Evolutionary conservation across 1,140 invertebrate species (phyloP).

Genomic region (Zaprionus ornatus): DNA sequence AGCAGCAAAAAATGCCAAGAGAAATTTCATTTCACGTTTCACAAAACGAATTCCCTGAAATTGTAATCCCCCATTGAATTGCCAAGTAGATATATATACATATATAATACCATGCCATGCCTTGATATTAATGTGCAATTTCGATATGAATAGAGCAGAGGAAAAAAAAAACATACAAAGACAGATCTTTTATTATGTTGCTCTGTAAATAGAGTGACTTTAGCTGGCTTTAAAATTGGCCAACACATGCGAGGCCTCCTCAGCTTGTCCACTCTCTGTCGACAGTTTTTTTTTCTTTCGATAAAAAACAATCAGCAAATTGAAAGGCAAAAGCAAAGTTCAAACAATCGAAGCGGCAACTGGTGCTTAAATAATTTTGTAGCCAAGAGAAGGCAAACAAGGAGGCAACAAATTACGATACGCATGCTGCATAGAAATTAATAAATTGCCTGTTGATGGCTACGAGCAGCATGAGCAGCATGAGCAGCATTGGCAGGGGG

Average conservation of each 20-base stretch:
- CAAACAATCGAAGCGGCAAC: constrained; percentile 68
- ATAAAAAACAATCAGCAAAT: constrained; percentile 77
- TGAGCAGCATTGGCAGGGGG: not conserved
- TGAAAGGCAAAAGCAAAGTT: constrained; percentile 60
- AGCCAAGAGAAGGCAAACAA: constrained; percentile 46
- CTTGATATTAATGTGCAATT: not conserved
- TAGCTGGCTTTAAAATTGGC: not conserved
- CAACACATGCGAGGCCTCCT: not conserved
- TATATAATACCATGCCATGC: too few species aligned
- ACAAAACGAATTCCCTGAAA: constrained; percentile 10
- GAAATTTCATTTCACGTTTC: not conserved
- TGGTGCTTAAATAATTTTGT: constrained; percentile 58
- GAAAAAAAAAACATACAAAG: constrained; percentile 3
- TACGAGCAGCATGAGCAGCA: not conserved
- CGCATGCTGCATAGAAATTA: constrained; percentile 77
- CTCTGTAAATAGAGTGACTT: not conserved
- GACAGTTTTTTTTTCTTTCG: not conserved
- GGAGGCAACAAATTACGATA: constrained; percentile 65
- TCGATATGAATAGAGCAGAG: not conserved
- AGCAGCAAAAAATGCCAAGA: not conserved
- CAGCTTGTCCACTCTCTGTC: not conserved
- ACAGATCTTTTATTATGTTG: not conserved
- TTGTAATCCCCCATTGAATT: constrained; percentile 5
- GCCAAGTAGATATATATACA: not conserved
- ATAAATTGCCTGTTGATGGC: constrained; percentile 62